Conservation (phyloP, 2,113 vertebrate species). For the Pterocles burchelli region DNA sequence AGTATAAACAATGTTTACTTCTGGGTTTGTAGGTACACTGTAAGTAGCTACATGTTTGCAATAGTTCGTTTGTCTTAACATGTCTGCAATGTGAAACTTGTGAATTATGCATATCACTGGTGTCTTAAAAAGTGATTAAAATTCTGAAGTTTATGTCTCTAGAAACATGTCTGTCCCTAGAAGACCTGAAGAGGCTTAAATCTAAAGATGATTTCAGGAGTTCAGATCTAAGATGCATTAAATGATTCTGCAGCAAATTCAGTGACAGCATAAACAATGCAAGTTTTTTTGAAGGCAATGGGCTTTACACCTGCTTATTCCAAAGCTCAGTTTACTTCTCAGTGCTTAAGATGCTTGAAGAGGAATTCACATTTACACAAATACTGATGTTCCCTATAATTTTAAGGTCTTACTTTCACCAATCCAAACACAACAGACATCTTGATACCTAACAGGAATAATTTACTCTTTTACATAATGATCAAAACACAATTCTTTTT, state of each 20-base stretch:
- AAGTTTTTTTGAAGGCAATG: not conserved
- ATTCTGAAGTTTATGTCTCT: not conserved
- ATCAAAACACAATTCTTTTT: not conserved
- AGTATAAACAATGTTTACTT: not conserved
- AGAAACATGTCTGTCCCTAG: not conserved
- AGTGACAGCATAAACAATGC: not conserved
- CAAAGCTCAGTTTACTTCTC: not conserved
- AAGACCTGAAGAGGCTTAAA: not conserved
- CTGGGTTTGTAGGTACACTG: not conserved
- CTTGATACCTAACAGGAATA: not conserved
- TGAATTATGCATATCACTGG: not conserved
- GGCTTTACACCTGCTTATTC: not conserved
- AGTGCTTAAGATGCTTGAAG: not conserved
- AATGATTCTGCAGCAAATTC: not conserved
- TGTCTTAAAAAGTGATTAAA: not conserved
- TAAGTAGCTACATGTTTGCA: not conserved
- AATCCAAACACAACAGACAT: not conserved
- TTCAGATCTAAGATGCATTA: not conserved
- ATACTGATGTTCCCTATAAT: not conserved
- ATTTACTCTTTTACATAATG: not conserved
- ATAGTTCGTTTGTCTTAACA: constrained; percentile 14
- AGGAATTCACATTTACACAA: not conserved
- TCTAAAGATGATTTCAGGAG: not conserved
- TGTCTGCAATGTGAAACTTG: not conserved
- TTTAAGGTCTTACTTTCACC: not conserved